Evolutionary conservation across 2,888 invertebrate species (phyloP), one percentile per base, ranked within the genome.

Genomic region (Unio delphinus): DNA sequence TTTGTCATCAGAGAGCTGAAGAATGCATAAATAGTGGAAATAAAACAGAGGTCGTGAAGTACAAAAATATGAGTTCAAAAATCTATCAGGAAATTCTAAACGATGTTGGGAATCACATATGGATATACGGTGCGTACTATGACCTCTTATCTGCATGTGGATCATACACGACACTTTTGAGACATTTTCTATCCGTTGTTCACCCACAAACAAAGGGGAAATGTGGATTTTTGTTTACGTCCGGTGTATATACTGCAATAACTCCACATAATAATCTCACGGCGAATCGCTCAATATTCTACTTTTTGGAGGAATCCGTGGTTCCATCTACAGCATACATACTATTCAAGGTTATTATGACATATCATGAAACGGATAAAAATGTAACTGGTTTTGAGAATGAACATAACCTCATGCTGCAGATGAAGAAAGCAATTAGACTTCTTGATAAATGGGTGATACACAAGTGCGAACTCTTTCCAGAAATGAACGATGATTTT

Each of bases 71-170:
- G 7, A 6, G n/a, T 17, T 11, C 15, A 15, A 45, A 45, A 45
- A 3, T 4, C 15, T 11, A 45, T 11, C 8, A 45, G 45, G 45
- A 45, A 45, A 45, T 45, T 15, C 45, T 45, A 45, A 11, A 45
- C 3, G 45, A 45, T 45, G 45, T 11, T 11, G 45, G 45, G 45
- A 11, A 45, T 3, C 45, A 15, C 15, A n/a, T 57, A 7, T 68
- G 68, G 68, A 58, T 68, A 63, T 26, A 64, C 8, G 45, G 23
- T 20, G 68, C 58, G 45, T 68, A 64, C 55, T 68, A 63, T 59
- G 64, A 68, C n/a, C 58, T 68, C 3, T 59, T 68, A 15, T 68
- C 45, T 30, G 55, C 56, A 3, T n/a, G 15, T 20, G 55, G 63
- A 56, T 26, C 11, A 20, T 45, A 55, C 55, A 34, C 5, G 26